Evolutionary conservation across 2,888 invertebrate species (phyloP).

Genomic region (Horisme vitalbata): DNA sequence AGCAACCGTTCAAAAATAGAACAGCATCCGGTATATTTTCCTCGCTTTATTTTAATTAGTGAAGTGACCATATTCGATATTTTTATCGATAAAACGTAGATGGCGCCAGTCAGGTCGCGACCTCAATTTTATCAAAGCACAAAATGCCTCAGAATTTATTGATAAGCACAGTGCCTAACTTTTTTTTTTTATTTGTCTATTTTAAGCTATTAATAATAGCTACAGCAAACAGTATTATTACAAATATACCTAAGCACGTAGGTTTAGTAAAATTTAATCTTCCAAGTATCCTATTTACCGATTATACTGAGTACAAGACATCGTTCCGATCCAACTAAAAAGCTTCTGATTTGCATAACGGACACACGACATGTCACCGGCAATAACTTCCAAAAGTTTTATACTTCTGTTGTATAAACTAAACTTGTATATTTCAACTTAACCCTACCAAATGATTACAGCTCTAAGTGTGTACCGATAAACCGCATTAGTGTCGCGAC

Average conservation of each 20-base stretch:
- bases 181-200: too few species aligned
- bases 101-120: constrained; percentile 54
- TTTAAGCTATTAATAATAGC: too few species aligned
- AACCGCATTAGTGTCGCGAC: constrained; percentile 67
- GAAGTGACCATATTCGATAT: constrained; percentile 30
- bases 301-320: constrained; percentile 28
- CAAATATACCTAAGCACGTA: too few species aligned
- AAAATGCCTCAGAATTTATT: constrained; percentile 38
- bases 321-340: constrained; percentile 23
- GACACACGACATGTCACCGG: constrained; percentile 31
- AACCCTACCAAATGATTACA: constrained; percentile 49
- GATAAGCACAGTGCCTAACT: constrained; percentile 39
- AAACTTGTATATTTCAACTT: constrained; percentile 42
- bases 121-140: constrained; percentile 36
- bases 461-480: constrained; percentile 57
- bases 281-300: constrained; percentile 19
- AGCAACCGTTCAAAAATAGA: constrained; percentile 33
- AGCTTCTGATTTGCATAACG: constrained; percentile 30
- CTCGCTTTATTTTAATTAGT: constrained; percentile 28
- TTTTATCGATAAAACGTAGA: constrained; percentile 37
- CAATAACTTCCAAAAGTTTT: constrained; percentile 39
- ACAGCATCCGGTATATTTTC: constrained; percentile 36
- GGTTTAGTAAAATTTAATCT: too few species aligned
- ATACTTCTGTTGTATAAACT: constrained; percentile 26
- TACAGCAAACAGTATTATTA: background rate